Percentiles rank a stretch among this genome's conserved stretches.
These are phyloP conservation scores for Bombus terrestris DNA, from an alignment of 1,140 invertebrate genomes.

Conservation along the genomic window DNA sequence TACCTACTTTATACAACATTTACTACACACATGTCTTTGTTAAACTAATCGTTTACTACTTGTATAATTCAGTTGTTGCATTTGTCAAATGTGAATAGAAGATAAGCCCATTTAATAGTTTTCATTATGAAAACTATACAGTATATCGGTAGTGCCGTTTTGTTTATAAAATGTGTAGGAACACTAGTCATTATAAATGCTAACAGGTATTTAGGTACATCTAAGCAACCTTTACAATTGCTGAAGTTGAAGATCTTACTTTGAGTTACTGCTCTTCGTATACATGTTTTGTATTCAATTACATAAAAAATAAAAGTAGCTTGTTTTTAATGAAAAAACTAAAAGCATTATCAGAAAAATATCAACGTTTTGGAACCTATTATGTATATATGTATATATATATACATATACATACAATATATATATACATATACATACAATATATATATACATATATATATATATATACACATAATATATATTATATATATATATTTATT, in stretches of 20 bases:
- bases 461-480: too few relatives aligned
- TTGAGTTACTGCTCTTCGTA: neutral
- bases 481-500: neutral
- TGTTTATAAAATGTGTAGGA: conserved; percentile 11
- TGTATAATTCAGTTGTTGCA: conserved; percentile 70
- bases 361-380: neutral
- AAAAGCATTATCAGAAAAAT: conserved; percentile 11
- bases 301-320: conserved; percentile 22
- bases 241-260: neutral
- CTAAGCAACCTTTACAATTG: conserved; percentile 2
- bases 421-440: too few relatives aligned
- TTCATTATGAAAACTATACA: conserved; percentile 28
- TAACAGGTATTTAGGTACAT: neutral
- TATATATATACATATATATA: too few relatives aligned
- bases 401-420: too few relatives aligned
- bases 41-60: conserved; percentile 70
- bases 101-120: conserved; percentile 31
- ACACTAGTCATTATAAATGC: conserved; percentile 19
- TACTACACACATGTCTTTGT: conserved; percentile 70
- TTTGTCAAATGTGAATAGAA: conserved; percentile 6
- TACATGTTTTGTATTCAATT: neutral
- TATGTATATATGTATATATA: neutral
- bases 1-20: conserved; percentile 75
- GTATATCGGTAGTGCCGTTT: conserved; percentile 22
- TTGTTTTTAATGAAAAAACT: neutral